Percentiles rank a stretch among this genome's conserved stretches.
These are phyloP conservation scores for Phengaris arion DNA, from an alignment of 2,888 invertebrate species.

Conservation along the genomic window DNA sequence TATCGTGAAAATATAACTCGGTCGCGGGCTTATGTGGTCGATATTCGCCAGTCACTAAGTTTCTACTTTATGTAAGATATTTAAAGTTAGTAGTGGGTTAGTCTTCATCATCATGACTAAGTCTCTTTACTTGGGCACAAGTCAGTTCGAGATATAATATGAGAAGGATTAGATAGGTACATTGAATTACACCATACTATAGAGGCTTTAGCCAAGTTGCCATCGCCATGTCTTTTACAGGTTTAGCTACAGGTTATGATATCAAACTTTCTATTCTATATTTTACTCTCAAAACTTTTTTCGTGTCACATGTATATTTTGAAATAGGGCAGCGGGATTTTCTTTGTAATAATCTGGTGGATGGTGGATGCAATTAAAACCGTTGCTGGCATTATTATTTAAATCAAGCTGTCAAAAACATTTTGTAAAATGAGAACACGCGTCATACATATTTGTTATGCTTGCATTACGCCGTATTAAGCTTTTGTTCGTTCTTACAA, in stretches of 20 bases:
- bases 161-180: too few relatives aligned
- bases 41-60: not conserved
- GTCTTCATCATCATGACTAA: not conserved
- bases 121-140: not conserved
- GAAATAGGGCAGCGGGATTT: not conserved
- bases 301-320: not conserved
- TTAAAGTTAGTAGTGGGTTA: not conserved
- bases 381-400: not conserved
- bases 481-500: conserved; percentile 68
- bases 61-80: conserved; percentile 1
- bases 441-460: conserved; percentile 27
- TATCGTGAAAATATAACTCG: conserved; percentile 28
- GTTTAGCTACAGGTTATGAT: too few relatives aligned
- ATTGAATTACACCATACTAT: too few relatives aligned
- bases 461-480: conserved; percentile 43
- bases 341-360: not conserved
- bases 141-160: too few relatives aligned
- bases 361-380: not conserved
- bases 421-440: conserved; percentile 20
- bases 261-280: too few relatives aligned
- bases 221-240: too few relatives aligned
- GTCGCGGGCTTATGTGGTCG: conserved; percentile 1
- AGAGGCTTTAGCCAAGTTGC: too few relatives aligned
- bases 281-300: too few relatives aligned
- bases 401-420: conserved; percentile 9